Evolutionary conservation across 2,888 invertebrate species (phyloP), one percentile per base, ranked within the genome.

Genomic region (Cerastoderma edule): DNA sequence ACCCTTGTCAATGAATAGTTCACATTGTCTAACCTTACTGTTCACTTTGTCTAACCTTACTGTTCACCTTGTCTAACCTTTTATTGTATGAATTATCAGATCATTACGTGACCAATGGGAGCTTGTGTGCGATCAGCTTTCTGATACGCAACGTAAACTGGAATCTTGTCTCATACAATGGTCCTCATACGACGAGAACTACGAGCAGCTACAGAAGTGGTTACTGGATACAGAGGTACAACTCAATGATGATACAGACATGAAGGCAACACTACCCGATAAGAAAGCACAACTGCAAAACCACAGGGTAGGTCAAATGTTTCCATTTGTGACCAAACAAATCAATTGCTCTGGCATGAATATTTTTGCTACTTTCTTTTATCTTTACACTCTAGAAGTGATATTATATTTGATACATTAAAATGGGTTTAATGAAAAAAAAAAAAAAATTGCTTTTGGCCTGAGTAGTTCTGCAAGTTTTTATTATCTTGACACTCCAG

Each of bases 151-250:
- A 77, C 95, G 97, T 72, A 96, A 96, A 87, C 94, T 98, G 30
- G 96, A 97, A 93, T 95, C 95, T 0, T 97, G 96, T 93, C 94
- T 97, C 68, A 96, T 97, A 91, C 97, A 96, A 87, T 98, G 97
- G 98, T 96, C 96, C n/a, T 96, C 96, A 0, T 97, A 97, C 90
- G 97, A 98, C 91, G 97, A 98, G 88, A 96, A 96, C 86, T 95
- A 96, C 33, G 96, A 96, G 71, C 95, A 94, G 57, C 95, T 98
- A 19, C 95, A 96, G 84, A 94, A 94, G 70, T 98, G 98, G 98
- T 92, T 98, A 68, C 94, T 95, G 30, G 94, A 95, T 65, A 95
- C 96, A 2, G 96, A 97, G 89, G 94, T 95, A 74, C 95, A 96
- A 82, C 93, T 98, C 32, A 96, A 96, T 0, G 94, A 95, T 73